A percentile compares a stretch with the other conserved stretches of the same genome.
phyloP scores from a whole-genome alignment of 2,888 invertebrate species.

The Allolobophora icterica region DNA sequence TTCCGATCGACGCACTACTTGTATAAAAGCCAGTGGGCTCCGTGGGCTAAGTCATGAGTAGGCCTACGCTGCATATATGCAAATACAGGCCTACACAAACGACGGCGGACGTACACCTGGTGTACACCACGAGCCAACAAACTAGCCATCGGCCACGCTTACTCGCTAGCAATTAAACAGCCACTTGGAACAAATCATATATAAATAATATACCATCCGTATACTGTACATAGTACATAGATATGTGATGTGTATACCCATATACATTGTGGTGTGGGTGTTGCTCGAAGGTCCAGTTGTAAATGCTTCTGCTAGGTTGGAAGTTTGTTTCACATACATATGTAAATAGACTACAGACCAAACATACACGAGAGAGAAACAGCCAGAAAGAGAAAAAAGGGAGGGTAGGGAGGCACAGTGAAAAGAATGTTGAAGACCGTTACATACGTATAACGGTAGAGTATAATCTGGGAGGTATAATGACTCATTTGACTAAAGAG shows the following conservation, averaged over 20 bases:
- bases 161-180: not conserved
- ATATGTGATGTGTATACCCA: not conserved
- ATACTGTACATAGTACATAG: too few relatives aligned
- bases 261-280: not conserved
- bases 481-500: not conserved
- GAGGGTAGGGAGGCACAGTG: too few relatives aligned
- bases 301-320: too few relatives aligned
- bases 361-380: too few relatives aligned
- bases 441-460: not conserved
- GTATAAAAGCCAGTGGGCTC: not conserved
- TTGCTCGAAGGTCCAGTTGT: not conserved
- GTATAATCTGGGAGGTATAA: too few relatives aligned
- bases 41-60: not conserved
- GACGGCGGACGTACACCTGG: not conserved
- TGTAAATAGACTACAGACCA: too few relatives aligned
- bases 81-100: not conserved
- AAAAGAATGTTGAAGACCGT: not conserved
- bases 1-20: not conserved
- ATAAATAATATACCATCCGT: not conserved
- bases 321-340: too few relatives aligned
- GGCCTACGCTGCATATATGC: conserved; percentile 5
- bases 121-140: not conserved
- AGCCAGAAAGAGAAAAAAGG: too few relatives aligned
- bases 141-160: not conserved
- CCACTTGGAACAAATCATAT: conserved; percentile 8